Evolutionary conservation across 2,113 vertebrate species (phyloP), one percentile per base, ranked within the genome.

Genomic region (Microcebus murinus): DNA sequence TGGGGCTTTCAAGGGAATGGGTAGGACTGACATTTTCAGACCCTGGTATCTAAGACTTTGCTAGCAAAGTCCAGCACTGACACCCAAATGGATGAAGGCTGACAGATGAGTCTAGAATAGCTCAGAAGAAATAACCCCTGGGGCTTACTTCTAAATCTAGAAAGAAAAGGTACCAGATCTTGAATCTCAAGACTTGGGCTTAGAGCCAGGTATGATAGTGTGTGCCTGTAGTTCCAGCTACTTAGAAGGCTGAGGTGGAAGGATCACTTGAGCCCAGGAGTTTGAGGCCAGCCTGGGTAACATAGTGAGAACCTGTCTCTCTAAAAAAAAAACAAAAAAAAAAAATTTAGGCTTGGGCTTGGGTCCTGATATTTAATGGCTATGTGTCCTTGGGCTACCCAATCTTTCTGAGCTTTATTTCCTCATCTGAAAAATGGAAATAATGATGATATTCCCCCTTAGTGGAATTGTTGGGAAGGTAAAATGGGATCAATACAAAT

Each of bases 361-460:
- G 23, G 65, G 42, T 83, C 27, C 29, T 45, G 25, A 36, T 11
- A 48, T 85, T 94, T 52, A 87, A 3, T 57, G 31, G 10, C 10
- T 87, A 14, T 57, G 25, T 55, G 63, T 12, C 12, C 63, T 59
- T 48, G 57, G 76, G 9, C 25, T 87, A 59, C 63, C n/a, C 81
- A 63, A 55, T 1, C 1, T 95, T 93, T 67, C 39, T 68, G 91
- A 89, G 39, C 45, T 27, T 91, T 84, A 45, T 73, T 93, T 93
- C 29, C 15, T 86, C 70, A 57, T 42, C 42, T 91, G 81, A 88
- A 95, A 91, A 95, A 94, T 67, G 65, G 36, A 92, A 68, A 65
- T 52, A 27, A 81, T 80, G 15, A 52, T 55, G 34, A 63, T 86
- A 57, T 50, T 59, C 59, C 17, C 31, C 82, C 63, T 96, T 67